Evolutionary conservation across 2,888 invertebrate genomes (phyloP).

Genomic region (Heliconius ismenius): DNA sequence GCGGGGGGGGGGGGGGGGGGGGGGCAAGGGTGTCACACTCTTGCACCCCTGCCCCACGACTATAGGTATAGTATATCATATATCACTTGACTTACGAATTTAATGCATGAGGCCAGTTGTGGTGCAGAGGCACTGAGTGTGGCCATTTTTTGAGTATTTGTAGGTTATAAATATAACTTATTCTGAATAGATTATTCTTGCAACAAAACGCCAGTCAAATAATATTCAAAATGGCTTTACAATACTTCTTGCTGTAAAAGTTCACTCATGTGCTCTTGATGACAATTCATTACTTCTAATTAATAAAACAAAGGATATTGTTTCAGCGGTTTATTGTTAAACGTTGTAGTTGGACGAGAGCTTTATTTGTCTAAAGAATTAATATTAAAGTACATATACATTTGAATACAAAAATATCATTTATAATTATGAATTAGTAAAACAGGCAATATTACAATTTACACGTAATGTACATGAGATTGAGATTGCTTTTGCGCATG

Average conservation of each 20-base stretch:
- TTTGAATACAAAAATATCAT: not conserved
- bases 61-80: too few species aligned
- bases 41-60: too few species aligned
- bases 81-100: too few species aligned
- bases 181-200: too few species aligned
- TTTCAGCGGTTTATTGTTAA: conserved; percentile 4
- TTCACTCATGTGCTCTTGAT: not conserved
- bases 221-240: not conserved
- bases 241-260: not conserved
- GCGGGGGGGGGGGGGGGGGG: too few species aligned
- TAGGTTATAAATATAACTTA: too few species aligned
- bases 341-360: conserved; percentile 5
- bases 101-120: too few species aligned
- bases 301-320: not conserved
- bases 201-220: too few species aligned
- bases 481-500: not conserved
- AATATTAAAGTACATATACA: not conserved
- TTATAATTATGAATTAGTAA: not conserved
- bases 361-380: conserved; percentile 8
- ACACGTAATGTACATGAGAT: not conserved
- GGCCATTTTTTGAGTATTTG: too few species aligned
- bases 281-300: not conserved
- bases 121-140: too few species aligned
- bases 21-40: too few species aligned
- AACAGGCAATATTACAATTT: not conserved